A percentile compares a stretch with the other conserved stretches of the same genome.
Evolutionary conservation across 2,888 invertebrate genomes (phyloP).

Genomic region (Mycalesis mineus): DNA sequence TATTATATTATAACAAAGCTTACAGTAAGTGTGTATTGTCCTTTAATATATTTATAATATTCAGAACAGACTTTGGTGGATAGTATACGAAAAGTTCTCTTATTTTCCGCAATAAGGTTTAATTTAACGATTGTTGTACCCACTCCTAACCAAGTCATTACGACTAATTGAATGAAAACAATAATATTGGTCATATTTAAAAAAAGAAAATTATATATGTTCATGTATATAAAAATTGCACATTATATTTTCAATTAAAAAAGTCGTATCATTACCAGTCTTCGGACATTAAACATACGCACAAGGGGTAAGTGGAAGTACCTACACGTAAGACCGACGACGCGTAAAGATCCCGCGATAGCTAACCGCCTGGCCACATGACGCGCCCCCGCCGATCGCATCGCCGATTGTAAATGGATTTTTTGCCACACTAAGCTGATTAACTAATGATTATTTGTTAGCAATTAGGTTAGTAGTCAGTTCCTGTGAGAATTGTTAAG

Average conservation of each 20-base stretch:
- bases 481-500: slow-evolving; percentile 2
- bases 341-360: slow-evolving; percentile 70
- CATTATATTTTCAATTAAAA: background rate
- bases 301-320: slow-evolving; percentile 23
- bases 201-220: too few relatives aligned
- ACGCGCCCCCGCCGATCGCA: slow-evolving; percentile 33
- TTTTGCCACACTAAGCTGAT: slow-evolving; percentile 29
- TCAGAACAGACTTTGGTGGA: too few relatives aligned
- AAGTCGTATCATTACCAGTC: slow-evolving; percentile 7
- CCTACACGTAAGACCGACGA: slow-evolving; percentile 34
- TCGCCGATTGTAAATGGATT: slow-evolving; percentile 30
- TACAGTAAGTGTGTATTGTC: too few relatives aligned
- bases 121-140: too few relatives aligned
- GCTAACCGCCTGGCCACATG: slow-evolving; percentile 61
- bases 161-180: too few relatives aligned
- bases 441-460: slow-evolving; percentile 16
- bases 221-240: background rate
- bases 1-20: too few relatives aligned
- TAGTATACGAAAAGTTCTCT: too few relatives aligned
- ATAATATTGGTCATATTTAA: too few relatives aligned
- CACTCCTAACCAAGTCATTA: too few relatives aligned
- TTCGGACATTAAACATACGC: slow-evolving; percentile 34
- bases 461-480: slow-evolving; percentile 21
- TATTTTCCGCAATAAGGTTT: too few relatives aligned
- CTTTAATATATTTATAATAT: too few relatives aligned